These are phyloP conservation scores for Hippocampus barbouri DNA, from an alignment of 2,113 vertebrate genomes.

Conservation along the genomic window DNA sequence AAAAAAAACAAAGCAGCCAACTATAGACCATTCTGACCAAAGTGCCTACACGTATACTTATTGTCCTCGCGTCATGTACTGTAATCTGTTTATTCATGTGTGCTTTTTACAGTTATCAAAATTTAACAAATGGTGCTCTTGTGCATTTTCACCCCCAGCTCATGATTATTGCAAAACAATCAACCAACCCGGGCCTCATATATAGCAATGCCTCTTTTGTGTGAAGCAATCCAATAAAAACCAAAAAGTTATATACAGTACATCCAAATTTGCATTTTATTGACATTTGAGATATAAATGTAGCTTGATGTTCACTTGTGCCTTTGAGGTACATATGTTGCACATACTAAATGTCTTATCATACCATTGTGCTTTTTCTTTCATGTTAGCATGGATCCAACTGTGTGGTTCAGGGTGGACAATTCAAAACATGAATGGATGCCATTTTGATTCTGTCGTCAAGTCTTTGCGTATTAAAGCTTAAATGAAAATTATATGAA, in stretches of 20 bases:
- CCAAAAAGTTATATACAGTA: not conserved
- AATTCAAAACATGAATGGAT: not conserved
- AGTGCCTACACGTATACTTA: not conserved
- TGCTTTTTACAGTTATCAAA: not conserved
- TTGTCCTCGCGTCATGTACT: slow-evolving; percentile 23
- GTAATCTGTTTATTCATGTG: not conserved
- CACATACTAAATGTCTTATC: not conserved
- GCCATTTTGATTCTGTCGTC: not conserved
- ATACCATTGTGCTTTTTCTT: not conserved
- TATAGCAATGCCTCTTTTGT: not conserved
- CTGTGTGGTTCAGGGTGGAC: not conserved
- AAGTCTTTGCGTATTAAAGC: too few relatives aligned
- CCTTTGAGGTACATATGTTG: not conserved
- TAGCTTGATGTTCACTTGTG: not conserved
- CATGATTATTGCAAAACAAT: not conserved
- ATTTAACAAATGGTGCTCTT: not conserved
- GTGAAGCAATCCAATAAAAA: not conserved
- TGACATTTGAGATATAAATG: not conserved
- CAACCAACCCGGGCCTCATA: not conserved
- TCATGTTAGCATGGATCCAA: too few relatives aligned
- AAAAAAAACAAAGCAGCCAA: not conserved
- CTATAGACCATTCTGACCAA: not conserved
- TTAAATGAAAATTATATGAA: too few relatives aligned
- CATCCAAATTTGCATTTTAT: not conserved
- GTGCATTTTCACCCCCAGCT: not conserved